Conservation (phyloP, 2,113 vertebrate species). For the Trochalopteron elliotii region DNA sequence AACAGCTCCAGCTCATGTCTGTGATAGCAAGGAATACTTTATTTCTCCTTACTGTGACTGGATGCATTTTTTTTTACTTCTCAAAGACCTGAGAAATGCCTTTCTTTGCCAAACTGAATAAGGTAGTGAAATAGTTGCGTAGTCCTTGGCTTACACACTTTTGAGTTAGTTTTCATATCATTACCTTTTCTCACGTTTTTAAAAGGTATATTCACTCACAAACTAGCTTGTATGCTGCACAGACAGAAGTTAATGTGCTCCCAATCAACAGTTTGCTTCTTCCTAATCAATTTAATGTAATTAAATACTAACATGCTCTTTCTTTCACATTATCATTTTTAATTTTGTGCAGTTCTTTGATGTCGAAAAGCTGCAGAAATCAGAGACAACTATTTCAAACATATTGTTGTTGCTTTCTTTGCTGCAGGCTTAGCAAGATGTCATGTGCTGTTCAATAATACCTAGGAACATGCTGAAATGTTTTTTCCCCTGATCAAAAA, state of each 20-base stretch:
- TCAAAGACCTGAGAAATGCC: not conserved
- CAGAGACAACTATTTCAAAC: not conserved
- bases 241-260: not conserved
- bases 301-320: not conserved
- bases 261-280: not conserved
- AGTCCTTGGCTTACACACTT: not conserved
- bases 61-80: not conserved
- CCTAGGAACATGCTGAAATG: not conserved
- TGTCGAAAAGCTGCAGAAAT: not conserved
- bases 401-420: not conserved
- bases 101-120: not conserved
- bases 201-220: not conserved
- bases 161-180: not conserved
- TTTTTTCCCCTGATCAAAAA: not conserved
- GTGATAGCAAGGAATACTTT: not conserved
- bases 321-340: not conserved
- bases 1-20: not conserved
- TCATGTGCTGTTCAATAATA: not conserved
- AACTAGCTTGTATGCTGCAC: not conserved
- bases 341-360: not conserved
- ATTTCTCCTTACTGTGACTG: not conserved
- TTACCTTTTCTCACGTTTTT: not conserved
- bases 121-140: not conserved
- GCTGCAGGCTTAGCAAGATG: not conserved
- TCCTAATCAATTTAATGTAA: slow-evolving; percentile 3